Base-by-base conservation (phyloP, 2,113 vertebrate genomes). In the Okapia johnstoni region DNA sequence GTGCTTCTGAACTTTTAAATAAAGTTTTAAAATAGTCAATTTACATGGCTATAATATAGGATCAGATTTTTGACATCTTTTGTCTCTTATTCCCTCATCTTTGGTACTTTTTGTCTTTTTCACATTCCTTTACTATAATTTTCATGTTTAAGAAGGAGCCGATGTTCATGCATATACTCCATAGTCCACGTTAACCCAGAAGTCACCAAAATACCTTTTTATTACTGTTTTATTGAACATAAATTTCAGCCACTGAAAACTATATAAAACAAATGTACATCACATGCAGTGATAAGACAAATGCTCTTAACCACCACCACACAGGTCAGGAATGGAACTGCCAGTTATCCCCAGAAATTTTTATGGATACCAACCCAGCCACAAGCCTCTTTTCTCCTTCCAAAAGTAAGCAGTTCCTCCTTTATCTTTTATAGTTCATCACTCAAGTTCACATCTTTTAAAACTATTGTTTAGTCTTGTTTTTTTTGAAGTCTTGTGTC, bases 11-110 rank as follows among this genome's bases (percentile, higher is more conserved):
- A 54, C 50, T 92, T 77, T 96, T 85, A 36, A 52, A 17, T 96
- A 84, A 66, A 81, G 25, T 86, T 95, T 95, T 54, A 76, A 93
- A 93, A 96, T 58, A 55, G 46, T 94, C 19, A 77, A n/a, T 7
- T 89, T 88, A n/a, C 7, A 66, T 73, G 58, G 36, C 40, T 85
- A 16, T 85, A 52, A 70, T 43, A 76, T 19, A 7, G 83, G 30
- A 85, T 84, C 9, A 25, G 11, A 77, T 55, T 85, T 86, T 54
- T 87, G 85, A 50, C 26, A 40, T 73, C 33, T 92, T 89, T 92
- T 52, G 28, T 85, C 61, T 88, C 5, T 48, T 33, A 11, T 73
- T 58, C 52, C 36, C 19, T 76, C 28, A 2, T 66, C 55, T 95
- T 83, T 90, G 33, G 0, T 8, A 76, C 10, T 84, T 97, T n/a